Conservation (phyloP, 2,113 vertebrate species). For the Typhlomys cinereus region DNA sequence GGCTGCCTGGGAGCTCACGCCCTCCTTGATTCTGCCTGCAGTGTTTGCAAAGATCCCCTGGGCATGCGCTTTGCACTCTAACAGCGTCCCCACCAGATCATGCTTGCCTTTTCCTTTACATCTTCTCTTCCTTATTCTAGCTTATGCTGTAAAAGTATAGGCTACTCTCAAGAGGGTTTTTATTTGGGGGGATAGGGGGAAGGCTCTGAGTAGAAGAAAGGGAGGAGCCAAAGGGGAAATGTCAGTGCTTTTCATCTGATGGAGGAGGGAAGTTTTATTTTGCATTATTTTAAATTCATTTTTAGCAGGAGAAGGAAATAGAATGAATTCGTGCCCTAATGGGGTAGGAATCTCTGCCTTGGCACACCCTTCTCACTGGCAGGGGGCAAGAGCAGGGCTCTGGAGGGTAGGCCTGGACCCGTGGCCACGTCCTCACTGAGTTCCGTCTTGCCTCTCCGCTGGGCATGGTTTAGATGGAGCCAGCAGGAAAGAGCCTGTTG, state of each 20-base stretch:
- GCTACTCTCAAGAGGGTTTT: not conserved
- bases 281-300: constrained; percentile 56
- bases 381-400: no score
- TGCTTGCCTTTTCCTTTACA: constrained; percentile 4
- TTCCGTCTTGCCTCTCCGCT: not conserved
- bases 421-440: not conserved
- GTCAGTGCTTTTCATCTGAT: constrained; percentile 42
- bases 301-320: constrained; percentile 28
- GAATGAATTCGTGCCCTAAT: not conserved
- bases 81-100: not conserved
- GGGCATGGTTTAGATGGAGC: constrained; percentile 52
- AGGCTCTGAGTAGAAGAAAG: constrained; percentile 31
- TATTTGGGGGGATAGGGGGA: not conserved
- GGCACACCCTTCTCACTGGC: no score
- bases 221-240: constrained; percentile 38
- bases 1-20: not conserved
- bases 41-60: not conserved
- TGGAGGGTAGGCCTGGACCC: not conserved
- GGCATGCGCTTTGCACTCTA: constrained; percentile 58
- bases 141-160: not conserved
- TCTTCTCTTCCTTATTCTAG: constrained; percentile 27
- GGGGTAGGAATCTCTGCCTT: constrained; percentile 5
- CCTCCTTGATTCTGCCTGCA: not conserved
- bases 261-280: constrained; percentile 26
- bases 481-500: constrained; percentile 14